These are phyloP conservation scores for Nyctereutes procyonoides DNA, from an alignment of 2,113 vertebrate species.

Conservation along the genomic window DNA sequence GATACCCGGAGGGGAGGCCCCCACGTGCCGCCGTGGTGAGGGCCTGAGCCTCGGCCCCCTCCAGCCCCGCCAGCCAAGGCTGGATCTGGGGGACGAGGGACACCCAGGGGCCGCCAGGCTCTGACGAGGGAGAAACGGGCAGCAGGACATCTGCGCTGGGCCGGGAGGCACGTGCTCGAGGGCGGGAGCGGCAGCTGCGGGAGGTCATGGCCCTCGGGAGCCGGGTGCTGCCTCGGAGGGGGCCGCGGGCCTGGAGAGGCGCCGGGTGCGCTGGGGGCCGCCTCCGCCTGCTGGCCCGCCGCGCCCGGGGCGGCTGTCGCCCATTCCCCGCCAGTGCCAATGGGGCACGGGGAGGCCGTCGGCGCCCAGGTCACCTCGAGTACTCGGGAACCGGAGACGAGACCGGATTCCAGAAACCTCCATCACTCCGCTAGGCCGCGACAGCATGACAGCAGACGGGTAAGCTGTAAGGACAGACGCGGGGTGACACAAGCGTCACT, in stretches of 20 bases:
- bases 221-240: no score
- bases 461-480: not conserved
- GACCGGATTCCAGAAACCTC: not conserved
- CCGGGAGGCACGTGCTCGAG: no score
- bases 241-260: no score
- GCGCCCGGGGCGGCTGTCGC: no score
- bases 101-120: not conserved
- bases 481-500: not conserved
- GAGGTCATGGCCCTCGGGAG: no score
- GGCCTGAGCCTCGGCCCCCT: no score
- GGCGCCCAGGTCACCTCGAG: not conserved
- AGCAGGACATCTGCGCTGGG: no score
- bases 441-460: not conserved
- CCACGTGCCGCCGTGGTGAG: no score
- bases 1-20: not conserved
- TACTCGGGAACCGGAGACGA: not conserved
- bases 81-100: not conserved
- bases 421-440: not conserved
- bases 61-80: no score
- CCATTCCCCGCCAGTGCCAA: not conserved
- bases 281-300: no score
- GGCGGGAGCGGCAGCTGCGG: no score
- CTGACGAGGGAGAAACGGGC: not conserved
- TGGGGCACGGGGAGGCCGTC: not conserved
- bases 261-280: no score